A percentile compares a stretch with the other conserved stretches of the same genome.
Evolutionary conservation across 2,113 vertebrate species (phyloP).

Genomic region (Dunckerocampus dactyliophorus): DNA sequence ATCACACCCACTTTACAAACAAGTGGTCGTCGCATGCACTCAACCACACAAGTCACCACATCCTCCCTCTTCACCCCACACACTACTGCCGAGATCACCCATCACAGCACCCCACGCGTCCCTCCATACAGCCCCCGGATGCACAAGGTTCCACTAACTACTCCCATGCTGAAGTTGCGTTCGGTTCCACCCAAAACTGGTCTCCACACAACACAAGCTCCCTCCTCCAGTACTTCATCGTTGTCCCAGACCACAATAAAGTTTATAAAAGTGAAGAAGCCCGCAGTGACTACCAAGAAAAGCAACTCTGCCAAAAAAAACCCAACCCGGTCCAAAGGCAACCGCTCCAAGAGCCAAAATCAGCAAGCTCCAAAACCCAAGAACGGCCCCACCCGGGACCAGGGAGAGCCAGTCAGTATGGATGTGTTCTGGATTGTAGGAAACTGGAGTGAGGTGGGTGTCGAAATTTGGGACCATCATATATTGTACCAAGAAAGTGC

Average conservation of each 20-base stretch:
- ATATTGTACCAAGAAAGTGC: not conserved
- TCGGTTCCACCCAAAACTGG: conserved; percentile 8
- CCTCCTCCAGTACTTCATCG: conserved; percentile 15
- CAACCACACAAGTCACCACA: conserved; percentile 24
- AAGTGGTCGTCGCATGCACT: conserved; percentile 16
- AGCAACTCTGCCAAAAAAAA: conserved; percentile 16
- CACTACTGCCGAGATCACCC: conserved; percentile 37
- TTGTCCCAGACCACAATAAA: conserved; percentile 37
- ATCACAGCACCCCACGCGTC: conserved; percentile 20
- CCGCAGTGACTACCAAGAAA: conserved; percentile 21
- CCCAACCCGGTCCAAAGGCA: conserved; percentile 32
- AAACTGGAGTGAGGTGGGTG: conserved; percentile 87
- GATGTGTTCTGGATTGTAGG: conserved; percentile 80
- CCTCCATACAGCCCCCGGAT: conserved; percentile 26
- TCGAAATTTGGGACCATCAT: conserved; percentile 1
- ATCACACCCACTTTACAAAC: conserved; percentile 34
- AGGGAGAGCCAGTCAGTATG: conserved; percentile 34
- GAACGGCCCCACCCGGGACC: conserved; percentile 35
- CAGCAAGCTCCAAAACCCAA: conserved; percentile 12
- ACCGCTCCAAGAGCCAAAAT: conserved; percentile 35
- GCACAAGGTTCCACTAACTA: conserved; percentile 20
- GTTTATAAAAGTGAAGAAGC: conserved; percentile 42
- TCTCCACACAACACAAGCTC: conserved; percentile 12
- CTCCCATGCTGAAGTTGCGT: conserved; percentile 17
- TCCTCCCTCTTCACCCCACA: conserved; percentile 21